A percentile compares a stretch with the other conserved stretches of the same genome.
Evolutionary conservation across 2,797 vertebrate genomes (phyloP).

Genomic region (Trachurus trachurus): DNA sequence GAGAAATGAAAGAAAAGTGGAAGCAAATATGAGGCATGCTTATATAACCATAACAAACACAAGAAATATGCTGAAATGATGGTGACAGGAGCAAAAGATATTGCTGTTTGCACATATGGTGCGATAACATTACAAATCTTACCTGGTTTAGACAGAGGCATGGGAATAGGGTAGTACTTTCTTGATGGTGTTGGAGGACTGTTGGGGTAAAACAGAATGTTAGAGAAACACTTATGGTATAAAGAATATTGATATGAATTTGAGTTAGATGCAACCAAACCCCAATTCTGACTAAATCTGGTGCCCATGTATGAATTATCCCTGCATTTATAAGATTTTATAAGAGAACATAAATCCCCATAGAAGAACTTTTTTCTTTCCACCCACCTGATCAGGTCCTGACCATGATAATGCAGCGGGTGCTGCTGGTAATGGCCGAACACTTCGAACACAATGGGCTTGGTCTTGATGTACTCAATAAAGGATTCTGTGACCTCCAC

Average conservation of each 20-base stretch:
- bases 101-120: not conserved
- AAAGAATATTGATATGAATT: not conserved
- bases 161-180: slow-evolving; percentile 96
- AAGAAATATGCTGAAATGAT: slow-evolving; percentile 59
- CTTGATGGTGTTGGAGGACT: slow-evolving; percentile 93
- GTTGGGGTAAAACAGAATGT: slow-evolving; percentile 14
- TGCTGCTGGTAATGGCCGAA: slow-evolving; percentile 99
- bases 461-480: slow-evolving; percentile 96
- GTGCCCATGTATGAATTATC: not conserved
- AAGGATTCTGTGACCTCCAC: slow-evolving; percentile 98
- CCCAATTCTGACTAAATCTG: not conserved
- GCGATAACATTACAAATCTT: slow-evolving; percentile 50
- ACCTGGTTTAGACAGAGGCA: slow-evolving; percentile 99
- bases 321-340: not conserved
- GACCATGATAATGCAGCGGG: slow-evolving; percentile 92
- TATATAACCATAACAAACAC: slow-evolving; percentile 58
- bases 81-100: slow-evolving; percentile 21
- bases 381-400: slow-evolving; percentile 92
- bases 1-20: slow-evolving; percentile 71
- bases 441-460: slow-evolving; percentile 98
- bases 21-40: slow-evolving; percentile 73
- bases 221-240: not conserved
- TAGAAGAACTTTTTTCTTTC: not conserved
- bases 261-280: not conserved
- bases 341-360: not conserved